Evolutionary conservation across 2,113 vertebrate genomes (phyloP).

Genomic region (Rattus norvegicus): GRCr8 NC_086020.1:41173001-41173500

Average conservation of each 20-base stretch:
- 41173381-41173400: neutral
- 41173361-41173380: slow-evolving; percentile 18
- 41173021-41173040: too few relatives aligned
- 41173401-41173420: neutral
- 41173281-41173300: neutral
- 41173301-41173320: slow-evolving; percentile 14
- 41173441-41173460: neutral
- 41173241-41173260: neutral
- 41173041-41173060: too few relatives aligned
- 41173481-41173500: neutral
- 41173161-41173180: neutral
- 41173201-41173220: neutral
- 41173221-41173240: neutral
- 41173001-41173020: too few relatives aligned
- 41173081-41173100: too few relatives aligned
- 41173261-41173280: neutral
- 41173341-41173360: neutral
- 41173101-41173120: neutral
- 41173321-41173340: neutral
- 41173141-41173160: too few relatives aligned
- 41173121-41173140: neutral
- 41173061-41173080: too few relatives aligned
- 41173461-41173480: rapidly evolving
- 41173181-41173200: neutral
- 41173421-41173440: neutral